Conservation (phyloP, 2,888 invertebrate genomes). For the Rotaria macrura region DNA sequence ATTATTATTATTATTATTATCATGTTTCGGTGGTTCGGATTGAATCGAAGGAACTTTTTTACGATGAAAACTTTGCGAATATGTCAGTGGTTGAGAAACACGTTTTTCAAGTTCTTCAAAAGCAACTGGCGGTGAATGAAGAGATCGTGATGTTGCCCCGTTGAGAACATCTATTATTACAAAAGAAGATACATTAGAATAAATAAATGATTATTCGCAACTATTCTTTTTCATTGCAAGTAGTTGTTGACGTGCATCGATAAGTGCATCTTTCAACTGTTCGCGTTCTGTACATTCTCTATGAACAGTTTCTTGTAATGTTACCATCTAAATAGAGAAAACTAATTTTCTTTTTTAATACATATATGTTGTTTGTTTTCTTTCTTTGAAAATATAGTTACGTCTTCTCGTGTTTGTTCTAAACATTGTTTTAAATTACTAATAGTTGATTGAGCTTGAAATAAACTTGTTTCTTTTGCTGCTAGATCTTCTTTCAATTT, state of each 20-base stretch:
- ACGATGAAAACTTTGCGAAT: background rate
- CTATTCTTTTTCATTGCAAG: constrained; percentile 24
- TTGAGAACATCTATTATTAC: background rate
- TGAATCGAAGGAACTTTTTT: background rate
- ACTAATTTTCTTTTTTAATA: background rate
- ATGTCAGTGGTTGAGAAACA: background rate
- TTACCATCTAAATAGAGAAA: constrained; percentile 16
- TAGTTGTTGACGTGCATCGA: constrained; percentile 22
- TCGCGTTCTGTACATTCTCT: constrained; percentile 31
- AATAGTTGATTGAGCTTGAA: background rate
- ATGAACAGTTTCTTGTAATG: constrained; percentile 31
- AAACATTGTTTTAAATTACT: background rate
- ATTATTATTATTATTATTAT: background rate
- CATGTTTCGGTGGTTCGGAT: background rate
- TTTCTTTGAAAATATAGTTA: background rate
- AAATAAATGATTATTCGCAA: background rate
- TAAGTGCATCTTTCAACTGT: constrained; percentile 27
- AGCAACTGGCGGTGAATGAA: background rate
- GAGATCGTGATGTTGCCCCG: background rate
- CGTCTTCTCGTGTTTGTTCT: constrained; percentile 25
- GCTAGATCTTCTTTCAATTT: constrained; percentile 18
- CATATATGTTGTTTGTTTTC: too few relatives aligned
- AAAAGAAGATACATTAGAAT: background rate
- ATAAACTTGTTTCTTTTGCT: constrained; percentile 22
- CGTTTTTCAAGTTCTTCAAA: constrained; percentile 11